Evolutionary conservation across 2,888 invertebrate genomes (phyloP), one percentile per base, ranked within the genome.

Genomic region (Drosophila nigritarsus): DNA sequence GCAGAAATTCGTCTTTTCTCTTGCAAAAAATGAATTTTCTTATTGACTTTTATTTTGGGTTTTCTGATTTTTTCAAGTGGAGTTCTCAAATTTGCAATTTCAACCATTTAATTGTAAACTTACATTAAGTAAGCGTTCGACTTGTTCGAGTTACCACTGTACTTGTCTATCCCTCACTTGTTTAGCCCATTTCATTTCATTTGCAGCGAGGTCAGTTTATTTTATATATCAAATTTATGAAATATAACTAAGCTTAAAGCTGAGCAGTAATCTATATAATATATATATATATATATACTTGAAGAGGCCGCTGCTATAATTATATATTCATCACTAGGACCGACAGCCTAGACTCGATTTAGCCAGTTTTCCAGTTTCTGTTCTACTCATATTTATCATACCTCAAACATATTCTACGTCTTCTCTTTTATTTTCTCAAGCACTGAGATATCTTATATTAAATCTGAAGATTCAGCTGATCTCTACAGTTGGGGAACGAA

Each of bases 201-300:
- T 55, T 55, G n/a, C 8, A 15, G 55, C 55, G 55, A 55, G 55
- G 55, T 20, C 32, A 20, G 51, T 8, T 51, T 32, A 20, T 13
- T 20, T 6, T 32, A 20, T 30, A 32, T 51, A 51, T 32, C 32
- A 24, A 24, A 24, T 24, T 24, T 24, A 24, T 24, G 1, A 24
- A 24, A 24, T 24, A 24, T 24, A 24, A 24, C 24, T 24, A 24
- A 24, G 24, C 24, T 24, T 24, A 24, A 2, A 24, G 24, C 24
- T 40, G 40, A n/a, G 0, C 2, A 8, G n/a, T 0, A 1, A n/a
- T 9, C 8, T 18, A 7, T 36, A 8, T 2, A 30, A 8, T 8
- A 30, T 8, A 30, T 30, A 30, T 30, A 30, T 30, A 30, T 29
- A 29, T 29, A 29, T 29, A 29, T 1, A 38, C 38, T 8, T 3